Base-by-base conservation (phyloP, 2,113 vertebrate species). In the Alethe castanea region DNA sequence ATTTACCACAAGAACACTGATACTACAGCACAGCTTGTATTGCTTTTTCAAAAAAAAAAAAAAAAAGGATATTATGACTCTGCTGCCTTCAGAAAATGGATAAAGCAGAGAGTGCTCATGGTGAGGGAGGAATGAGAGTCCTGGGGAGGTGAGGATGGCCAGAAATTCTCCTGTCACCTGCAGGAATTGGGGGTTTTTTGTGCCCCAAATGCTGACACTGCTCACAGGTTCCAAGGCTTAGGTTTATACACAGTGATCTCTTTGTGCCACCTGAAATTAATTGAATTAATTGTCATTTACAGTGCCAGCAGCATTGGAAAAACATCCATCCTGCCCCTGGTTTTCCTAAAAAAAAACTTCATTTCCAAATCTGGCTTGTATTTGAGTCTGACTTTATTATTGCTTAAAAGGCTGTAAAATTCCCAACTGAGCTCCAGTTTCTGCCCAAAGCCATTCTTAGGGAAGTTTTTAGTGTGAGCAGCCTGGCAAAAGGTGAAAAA, bases 351-450 rank as follows among this genome's bases (percentile, higher is more conserved):
- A 44, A 61, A 7, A 29, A 29, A 44, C 8, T 12, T 28, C 3
- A 13, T 20, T 84, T 61, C 59, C 70, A 44, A 56, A 45, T 48
- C 50, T 36, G 86, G 20, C n/a, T 96, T 61, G 18, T 52, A 7
- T 38, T 54, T n/a, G 70, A 78, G n/a, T 44, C 79, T 91, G 59
- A 88, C 62, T 26, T 60, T 54, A 62, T 89, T 95, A 89, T 95
- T 97, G 91, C 94, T 94, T 88, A 47, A 70, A 92, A 88, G 87
- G 77, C 72, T 42, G 31, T 65, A 17, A n/a, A 80, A 76, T 28
- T 64, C n/a, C 9, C 13, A 35, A 7, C n/a, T 19, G 31, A 82
- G 70, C n/a, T 72, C 25, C 79, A 36, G 70, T 14, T 78, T 47
- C 90, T 82, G 90, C 92, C 88, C 24, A 38, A 65, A 88, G 62